phyloP scores from a whole-genome alignment of 2,888 invertebrate genomes.

The Acrobeloides nanus region DNA sequence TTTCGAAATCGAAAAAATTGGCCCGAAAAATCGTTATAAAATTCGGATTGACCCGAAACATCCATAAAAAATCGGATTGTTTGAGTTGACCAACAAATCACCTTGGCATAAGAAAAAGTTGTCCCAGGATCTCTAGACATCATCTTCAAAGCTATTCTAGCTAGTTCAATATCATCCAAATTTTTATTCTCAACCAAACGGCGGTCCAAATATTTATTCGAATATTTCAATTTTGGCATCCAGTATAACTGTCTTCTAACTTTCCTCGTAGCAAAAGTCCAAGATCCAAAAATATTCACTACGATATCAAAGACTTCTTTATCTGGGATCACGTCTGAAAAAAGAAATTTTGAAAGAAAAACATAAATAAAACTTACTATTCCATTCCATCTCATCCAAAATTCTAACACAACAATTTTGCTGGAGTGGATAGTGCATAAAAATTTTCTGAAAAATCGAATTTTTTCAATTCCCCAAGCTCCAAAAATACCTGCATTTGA shows the following conservation, averaged over 20 bases:
- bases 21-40: constrained; percentile 5
- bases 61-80: no score
- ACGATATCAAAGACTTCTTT: constrained; percentile 76
- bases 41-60: background rate
- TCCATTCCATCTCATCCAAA: constrained; percentile 86
- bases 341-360: constrained; percentile 1
- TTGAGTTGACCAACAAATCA: no score
- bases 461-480: constrained; percentile 1
- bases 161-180: constrained; percentile 35
- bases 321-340: constrained; percentile 77
- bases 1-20: no score
- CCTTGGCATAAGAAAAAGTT: constrained; percentile 32
- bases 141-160: constrained; percentile 45
- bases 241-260: constrained; percentile 62
- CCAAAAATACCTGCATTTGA: constrained; percentile 48
- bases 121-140: constrained; percentile 50
- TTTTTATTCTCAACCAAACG: constrained; percentile 35
- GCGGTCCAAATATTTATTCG: constrained; percentile 73
- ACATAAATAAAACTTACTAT: constrained; percentile 61
- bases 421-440: constrained; percentile 88
- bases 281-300: constrained; percentile 73
- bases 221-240: constrained; percentile 81
- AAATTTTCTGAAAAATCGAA: constrained; percentile 71
- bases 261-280: constrained; percentile 60
- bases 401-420: constrained; percentile 86